Evolutionary conservation across 37 sponge, comb jelly and placozoan genomes (phyloP), one percentile per base, ranked within the genome.

Genomic region (Spongilla lacustris): DNA sequence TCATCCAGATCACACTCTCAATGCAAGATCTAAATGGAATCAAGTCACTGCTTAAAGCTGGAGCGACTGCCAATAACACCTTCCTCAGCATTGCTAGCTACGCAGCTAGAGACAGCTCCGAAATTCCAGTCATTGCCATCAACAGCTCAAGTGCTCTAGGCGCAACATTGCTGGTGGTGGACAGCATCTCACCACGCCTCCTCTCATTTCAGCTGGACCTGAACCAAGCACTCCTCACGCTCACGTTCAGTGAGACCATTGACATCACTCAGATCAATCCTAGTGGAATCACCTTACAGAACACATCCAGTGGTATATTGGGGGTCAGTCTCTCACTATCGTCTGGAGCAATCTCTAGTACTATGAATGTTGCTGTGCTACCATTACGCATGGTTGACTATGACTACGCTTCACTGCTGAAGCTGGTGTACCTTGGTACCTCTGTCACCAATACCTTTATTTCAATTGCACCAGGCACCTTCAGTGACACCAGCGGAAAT

Each of bases 401-500:
- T 82, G 88, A 94, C 75, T 94, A 91, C 84, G 85, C 76, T 10
- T 38, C 46, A 69, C 36, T 89, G 66, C 68, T 83, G 67, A 85
- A 77, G 68, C 25, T 74, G 19, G 68, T 89, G 19, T 34, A 41
- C 68, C 36, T 96, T 48, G 91, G 85, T 0, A 93, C 91, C 32
- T 49, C 80, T 13, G 36, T 76, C 31, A 91, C 83, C 46, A 75
- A 90, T 33, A 96, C 89, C 2, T 92, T 46, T 49, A 31, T 94
- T 23, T 77, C 93, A 38, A 30, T 92, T 27, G n/a, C 30, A 9
- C 10, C 85, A 24, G 34, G 50, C 31, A 66, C 86, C 24, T 89
- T 92, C 73, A 38, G 82, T 8, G 95, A 95, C 70, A 92, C 95
- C 9, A 92, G 87, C 83, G 93, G 91, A 25, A 95, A 95, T 35